These are phyloP conservation scores for Brotula barbata DNA, from an alignment of 2,797 vertebrate species.

Conservation along the genomic window DNA sequence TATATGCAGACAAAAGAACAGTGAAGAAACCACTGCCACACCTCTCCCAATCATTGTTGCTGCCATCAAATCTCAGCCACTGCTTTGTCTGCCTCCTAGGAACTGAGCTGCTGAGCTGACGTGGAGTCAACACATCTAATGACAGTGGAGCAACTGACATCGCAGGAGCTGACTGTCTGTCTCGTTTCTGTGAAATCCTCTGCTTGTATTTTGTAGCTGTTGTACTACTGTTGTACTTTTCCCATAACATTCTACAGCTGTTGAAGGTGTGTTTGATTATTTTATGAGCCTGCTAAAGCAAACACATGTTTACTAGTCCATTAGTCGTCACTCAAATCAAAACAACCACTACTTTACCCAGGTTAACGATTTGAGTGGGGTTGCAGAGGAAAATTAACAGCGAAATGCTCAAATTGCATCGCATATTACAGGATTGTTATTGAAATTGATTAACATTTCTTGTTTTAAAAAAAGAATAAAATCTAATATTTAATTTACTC, in stretches of 20 bases:
- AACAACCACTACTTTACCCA: constrained; percentile 25
- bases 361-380: constrained; percentile 38
- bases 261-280: constrained; percentile 5
- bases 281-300: constrained; percentile 44
- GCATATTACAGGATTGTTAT: too few relatives aligned
- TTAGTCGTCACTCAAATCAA: constrained; percentile 31
- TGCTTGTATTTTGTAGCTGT: constrained; percentile 46
- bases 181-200: constrained; percentile 33
- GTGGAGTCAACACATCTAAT: constrained; percentile 53
- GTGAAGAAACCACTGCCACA: background rate
- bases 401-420: too few relatives aligned
- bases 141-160: constrained; percentile 61
- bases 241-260: constrained; percentile 6
- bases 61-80: constrained; percentile 21
- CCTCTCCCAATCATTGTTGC: constrained; percentile 11
- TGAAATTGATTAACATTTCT: too few relatives aligned
- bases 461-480: too few relatives aligned
- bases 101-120: constrained; percentile 42
- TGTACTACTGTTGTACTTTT: constrained; percentile 68
- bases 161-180: constrained; percentile 61
- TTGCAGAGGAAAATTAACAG: constrained; percentile 17
- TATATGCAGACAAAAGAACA: too few relatives aligned
- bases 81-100: constrained; percentile 33
- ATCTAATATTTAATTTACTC: too few relatives aligned
- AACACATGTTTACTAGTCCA: constrained; percentile 16